These are phyloP conservation scores for Atta texana DNA, from an alignment of 1,140 invertebrate genomes.

Conservation along the genomic window DNA sequence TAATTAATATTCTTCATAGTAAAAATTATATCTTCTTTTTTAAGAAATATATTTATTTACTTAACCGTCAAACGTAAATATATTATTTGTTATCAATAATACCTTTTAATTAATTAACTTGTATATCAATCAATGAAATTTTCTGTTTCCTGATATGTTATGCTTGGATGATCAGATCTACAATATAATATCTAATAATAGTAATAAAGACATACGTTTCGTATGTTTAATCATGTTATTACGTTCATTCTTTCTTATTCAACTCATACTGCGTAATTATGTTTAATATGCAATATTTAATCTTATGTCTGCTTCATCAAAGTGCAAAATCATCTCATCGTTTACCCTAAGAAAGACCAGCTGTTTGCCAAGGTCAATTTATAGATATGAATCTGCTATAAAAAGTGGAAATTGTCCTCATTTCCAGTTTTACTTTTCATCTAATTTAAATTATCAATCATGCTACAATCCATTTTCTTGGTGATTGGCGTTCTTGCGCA, in stretches of 20 bases:
- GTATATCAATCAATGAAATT: neutral
- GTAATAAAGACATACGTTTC: slow-evolving; percentile 10
- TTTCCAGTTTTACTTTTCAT: neutral
- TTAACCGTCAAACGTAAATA: neutral
- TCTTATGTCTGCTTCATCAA: slow-evolving; percentile 12
- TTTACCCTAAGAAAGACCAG: neutral
- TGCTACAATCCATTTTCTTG: neutral
- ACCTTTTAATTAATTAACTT: neutral
- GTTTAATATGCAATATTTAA: neutral
- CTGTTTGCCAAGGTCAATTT: neutral
- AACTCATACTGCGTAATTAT: neutral
- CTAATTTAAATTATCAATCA: neutral
- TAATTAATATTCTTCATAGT: neutral
- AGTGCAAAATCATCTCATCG: neutral
- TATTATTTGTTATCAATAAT: neutral
- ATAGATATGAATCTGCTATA: slow-evolving; percentile 34
- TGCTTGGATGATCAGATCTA: neutral
- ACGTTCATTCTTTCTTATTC: slow-evolving; percentile 26
- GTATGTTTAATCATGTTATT: neutral
- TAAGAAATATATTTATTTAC: neutral
- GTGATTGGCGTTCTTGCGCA: slow-evolving; percentile 24
- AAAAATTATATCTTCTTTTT: neutral
- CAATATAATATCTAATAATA: neutral
- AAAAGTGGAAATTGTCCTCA: neutral
- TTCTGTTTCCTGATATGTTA: neutral